phyloP scores from a whole-genome alignment of 2,888 invertebrate genomes.

The Sepiola atlantica region DNA sequence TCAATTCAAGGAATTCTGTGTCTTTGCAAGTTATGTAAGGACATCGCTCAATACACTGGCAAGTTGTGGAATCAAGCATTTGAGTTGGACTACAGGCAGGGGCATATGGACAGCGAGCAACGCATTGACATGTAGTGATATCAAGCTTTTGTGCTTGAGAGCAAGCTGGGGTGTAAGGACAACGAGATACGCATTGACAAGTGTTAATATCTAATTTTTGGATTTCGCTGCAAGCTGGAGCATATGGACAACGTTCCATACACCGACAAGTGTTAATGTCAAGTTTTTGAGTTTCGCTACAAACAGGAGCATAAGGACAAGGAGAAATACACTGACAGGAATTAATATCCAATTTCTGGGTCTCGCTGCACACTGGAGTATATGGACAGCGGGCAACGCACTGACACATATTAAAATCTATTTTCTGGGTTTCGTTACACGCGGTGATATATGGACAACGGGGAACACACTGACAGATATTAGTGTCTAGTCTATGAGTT shows the following conservation, averaged over 20 bases:
- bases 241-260: background rate
- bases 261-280: background rate
- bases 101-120: background rate
- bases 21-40: background rate
- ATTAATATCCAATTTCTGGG: background rate
- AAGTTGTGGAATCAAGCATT: background rate
- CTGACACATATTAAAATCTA: background rate
- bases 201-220: background rate
- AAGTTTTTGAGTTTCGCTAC: background rate
- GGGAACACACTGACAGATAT: background rate
- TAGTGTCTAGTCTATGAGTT: background rate
- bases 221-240: background rate
- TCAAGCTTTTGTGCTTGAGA: background rate
- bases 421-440: background rate
- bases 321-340: background rate
- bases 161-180: background rate
- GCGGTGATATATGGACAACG: background rate
- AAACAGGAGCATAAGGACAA: background rate
- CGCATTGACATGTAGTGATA: background rate
- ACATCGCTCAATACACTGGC: slow-evolving; percentile 6
- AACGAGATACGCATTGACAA: background rate
- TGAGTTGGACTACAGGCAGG: background rate
- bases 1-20: background rate
- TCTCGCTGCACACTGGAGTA: background rate
- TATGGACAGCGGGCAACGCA: slow-evolving; percentile 4